Conservation (phyloP, 1,140 invertebrate species). For the Druon quercuslanigerum region DNA sequence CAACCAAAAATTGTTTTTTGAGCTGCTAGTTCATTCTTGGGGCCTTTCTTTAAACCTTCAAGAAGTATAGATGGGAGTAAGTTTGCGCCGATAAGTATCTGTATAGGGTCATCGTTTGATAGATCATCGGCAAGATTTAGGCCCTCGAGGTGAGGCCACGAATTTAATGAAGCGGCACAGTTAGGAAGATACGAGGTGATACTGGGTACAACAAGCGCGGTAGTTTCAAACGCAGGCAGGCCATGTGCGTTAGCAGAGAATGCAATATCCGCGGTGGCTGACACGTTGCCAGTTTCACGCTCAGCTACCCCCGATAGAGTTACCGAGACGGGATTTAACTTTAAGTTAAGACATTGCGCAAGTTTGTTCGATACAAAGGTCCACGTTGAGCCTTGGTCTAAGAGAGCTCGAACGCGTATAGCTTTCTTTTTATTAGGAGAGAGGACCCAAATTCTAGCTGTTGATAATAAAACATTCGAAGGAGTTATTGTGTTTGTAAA, state of each 20-base stretch:
- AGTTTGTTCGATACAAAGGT: slow-evolving; percentile 37
- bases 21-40: background rate
- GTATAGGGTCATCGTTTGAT: slow-evolving; percentile 9
- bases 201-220: slow-evolving; percentile 31
- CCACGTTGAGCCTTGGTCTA: slow-evolving; percentile 40
- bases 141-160: slow-evolving; percentile 37
- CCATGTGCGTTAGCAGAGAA: slow-evolving; percentile 20
- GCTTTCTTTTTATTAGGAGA: background rate
- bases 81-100: slow-evolving; percentile 43
- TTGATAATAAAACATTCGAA: background rate
- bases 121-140: slow-evolving; percentile 42
- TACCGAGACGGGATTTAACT: slow-evolving; percentile 4
- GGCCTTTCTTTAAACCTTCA: slow-evolving; percentile 23
- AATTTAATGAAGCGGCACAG: background rate
- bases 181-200: slow-evolving; percentile 34
- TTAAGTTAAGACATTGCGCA: background rate
- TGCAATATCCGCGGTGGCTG: slow-evolving; percentile 5
- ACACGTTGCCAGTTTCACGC: background rate
- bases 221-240: background rate
- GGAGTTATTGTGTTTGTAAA: slow-evolving; percentile 7
- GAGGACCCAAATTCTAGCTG: background rate
- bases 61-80: slow-evolving; percentile 35
- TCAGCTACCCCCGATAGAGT: slow-evolving; percentile 36
- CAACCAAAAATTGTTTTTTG: slow-evolving; percentile 24
- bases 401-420: slow-evolving; percentile 32